Conservation (phyloP, 2,888 invertebrate species). For the Cataglyphis rosenhaueri region DNA sequence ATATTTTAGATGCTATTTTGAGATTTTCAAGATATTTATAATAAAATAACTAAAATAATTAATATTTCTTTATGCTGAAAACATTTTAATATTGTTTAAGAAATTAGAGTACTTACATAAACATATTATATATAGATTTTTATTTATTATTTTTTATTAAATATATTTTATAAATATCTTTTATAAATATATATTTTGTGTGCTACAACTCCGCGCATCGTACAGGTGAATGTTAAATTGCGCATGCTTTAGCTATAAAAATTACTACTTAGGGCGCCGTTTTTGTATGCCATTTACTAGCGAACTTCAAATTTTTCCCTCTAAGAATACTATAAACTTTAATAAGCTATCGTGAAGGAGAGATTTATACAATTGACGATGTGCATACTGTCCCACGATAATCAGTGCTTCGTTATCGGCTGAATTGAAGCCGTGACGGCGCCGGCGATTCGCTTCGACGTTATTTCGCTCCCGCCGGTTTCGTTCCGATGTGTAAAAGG, state of each 20-base stretch:
- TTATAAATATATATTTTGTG: neutral
- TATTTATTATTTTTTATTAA: neutral
- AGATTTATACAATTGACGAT: constrained; percentile 66
- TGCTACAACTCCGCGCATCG: too few species aligned
- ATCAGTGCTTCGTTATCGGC: constrained; percentile 76
- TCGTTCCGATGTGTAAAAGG: constrained; percentile 64
- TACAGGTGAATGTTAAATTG: neutral
- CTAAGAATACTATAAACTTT: neutral
- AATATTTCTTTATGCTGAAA: too few species aligned
- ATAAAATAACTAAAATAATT: too few species aligned
- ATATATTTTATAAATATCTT: neutral
- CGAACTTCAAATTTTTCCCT: neutral
- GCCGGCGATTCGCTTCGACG: constrained; percentile 67
- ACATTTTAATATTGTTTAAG: too few species aligned
- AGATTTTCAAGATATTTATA: too few species aligned
- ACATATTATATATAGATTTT: too few species aligned
- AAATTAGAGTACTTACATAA: too few species aligned
- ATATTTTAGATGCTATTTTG: too few species aligned
- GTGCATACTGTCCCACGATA: constrained; percentile 76
- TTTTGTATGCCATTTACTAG: neutral
- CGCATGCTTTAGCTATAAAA: neutral
- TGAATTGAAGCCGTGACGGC: constrained; percentile 74
- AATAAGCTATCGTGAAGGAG: constrained; percentile 31
- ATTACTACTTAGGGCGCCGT: neutral
- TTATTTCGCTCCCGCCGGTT: constrained; percentile 55